phyloP scores from a whole-genome alignment of 2,797 vertebrate species.

The Cyprinella venusta region DNA sequence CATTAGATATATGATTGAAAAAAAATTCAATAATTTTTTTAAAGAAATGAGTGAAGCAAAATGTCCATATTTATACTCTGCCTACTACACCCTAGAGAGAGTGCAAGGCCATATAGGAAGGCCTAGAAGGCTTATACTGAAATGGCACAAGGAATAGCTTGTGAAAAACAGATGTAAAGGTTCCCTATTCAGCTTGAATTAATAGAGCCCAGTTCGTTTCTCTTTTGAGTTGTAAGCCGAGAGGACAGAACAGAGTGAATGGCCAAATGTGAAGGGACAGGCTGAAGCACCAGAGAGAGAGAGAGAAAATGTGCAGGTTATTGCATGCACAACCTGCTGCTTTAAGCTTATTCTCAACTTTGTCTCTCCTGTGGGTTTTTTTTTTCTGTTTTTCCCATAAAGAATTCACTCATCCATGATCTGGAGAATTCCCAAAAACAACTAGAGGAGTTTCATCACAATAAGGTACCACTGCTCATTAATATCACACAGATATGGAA shows the following conservation, averaged over 20 bases:
- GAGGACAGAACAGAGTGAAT: not conserved
- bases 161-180: slow-evolving; percentile 7
- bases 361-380: not conserved
- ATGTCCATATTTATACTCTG: not conserved
- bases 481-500: not conserved
- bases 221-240: not conserved
- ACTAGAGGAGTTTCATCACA: slow-evolving; percentile 91
- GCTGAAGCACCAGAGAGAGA: slow-evolving; percentile 1
- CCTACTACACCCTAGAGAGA: not conserved
- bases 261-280: slow-evolving; percentile 21
- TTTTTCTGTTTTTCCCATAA: slow-evolving; percentile 14
- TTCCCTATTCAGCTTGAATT: not conserved
- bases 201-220: not conserved
- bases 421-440: slow-evolving; percentile 94
- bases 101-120: not conserved
- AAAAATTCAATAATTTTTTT: not conserved
- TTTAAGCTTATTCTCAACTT: slow-evolving; percentile 22
- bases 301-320: not conserved
- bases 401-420: slow-evolving; percentile 94
- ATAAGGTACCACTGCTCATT: slow-evolving; percentile 78
- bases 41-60: too few relatives aligned
- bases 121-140: not conserved
- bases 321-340: not conserved
- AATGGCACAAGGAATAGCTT: slow-evolving; percentile 1
- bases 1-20: not conserved